Evolutionary conservation across 2,888 invertebrate species (phyloP), one percentile per base, ranked within the genome.

Genomic region (Clostera curtula): DNA sequence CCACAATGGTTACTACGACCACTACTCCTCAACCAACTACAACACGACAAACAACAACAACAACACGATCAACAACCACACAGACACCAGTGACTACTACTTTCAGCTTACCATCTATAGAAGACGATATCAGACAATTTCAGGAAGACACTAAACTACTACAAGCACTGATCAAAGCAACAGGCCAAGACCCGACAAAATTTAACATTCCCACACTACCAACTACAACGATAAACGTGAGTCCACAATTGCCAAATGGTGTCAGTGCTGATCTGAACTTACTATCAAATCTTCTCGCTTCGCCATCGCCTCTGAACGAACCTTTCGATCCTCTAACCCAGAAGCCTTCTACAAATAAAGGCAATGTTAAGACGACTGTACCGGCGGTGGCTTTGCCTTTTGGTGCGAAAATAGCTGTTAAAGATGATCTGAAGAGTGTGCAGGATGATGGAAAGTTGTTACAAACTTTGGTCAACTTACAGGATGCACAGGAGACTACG

Each of bases 381-480:
- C 39, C 64, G 19, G 51, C 59, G 2, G 61, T 67, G 19, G 48
- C 59, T 17, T 69, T 64, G 40, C 67, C 77, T 31, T 74, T 62
- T 28, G 76, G 74, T 42, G 70, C 70, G 39, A 79, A 64, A 68
- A 74, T 71, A 54, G 72, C 59, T 49, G 70, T 75, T 34, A 70
- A 66, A 49, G 75, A 80, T 45, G 60, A 73, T 41, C 51, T 75
- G 24, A 70, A 62, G 44, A 79, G 50, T 54, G 59, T 67, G 17
- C 69, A 76, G 53, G 75, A 82, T 47, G 83, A 84, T 51, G 68
- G 65, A 16, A 66, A 74, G 53, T 62, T 83, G 57, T 60, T 83
- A 64, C 65, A 85, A 70, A 84, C 82, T 44, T 72, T 82, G 44
- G 71, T 82, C 49, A 77, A 79, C 59, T 67, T 79, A 33, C 83